Conservation (phyloP, 2,797 vertebrate genomes). For the Peromyscus eremicus region DNA sequence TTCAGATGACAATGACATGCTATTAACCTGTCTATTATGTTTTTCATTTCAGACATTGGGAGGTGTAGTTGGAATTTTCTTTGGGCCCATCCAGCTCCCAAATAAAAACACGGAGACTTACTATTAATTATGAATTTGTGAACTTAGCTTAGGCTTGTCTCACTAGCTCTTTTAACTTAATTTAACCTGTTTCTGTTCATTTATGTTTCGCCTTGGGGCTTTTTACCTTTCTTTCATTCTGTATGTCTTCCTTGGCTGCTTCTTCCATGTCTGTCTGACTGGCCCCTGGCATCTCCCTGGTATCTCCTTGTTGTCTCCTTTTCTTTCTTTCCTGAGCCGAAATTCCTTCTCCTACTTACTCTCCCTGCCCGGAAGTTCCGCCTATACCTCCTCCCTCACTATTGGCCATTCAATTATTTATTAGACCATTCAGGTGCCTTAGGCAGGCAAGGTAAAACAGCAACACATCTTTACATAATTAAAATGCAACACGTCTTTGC, state of each 20-base stretch:
- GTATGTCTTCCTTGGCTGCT: neutral
- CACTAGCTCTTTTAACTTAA: neutral
- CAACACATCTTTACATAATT: neutral
- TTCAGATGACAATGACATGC: neutral
- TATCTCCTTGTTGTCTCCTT: neutral
- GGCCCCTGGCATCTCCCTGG: neutral
- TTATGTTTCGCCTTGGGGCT: neutral
- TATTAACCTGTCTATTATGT: neutral
- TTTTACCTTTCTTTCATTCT: neutral
- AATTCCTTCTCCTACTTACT: neutral
- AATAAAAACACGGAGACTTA: neutral
- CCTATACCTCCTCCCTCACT: neutral
- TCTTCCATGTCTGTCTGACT: neutral
- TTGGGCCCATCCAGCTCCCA: neutral
- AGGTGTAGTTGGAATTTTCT: neutral
- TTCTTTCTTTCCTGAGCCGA: neutral
- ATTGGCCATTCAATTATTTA: neutral
- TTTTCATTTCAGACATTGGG: neutral
- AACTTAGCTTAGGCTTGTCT: neutral
- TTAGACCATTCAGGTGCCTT: neutral
- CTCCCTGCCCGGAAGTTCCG: neutral
- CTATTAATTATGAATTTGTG: neutral
- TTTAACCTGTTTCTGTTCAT: neutral
- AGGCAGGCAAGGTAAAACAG: neutral
- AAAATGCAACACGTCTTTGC: neutral